Evolutionary conservation across 2,888 invertebrate genomes (phyloP).

Genomic region (Ochropacha duplaris): DNA sequence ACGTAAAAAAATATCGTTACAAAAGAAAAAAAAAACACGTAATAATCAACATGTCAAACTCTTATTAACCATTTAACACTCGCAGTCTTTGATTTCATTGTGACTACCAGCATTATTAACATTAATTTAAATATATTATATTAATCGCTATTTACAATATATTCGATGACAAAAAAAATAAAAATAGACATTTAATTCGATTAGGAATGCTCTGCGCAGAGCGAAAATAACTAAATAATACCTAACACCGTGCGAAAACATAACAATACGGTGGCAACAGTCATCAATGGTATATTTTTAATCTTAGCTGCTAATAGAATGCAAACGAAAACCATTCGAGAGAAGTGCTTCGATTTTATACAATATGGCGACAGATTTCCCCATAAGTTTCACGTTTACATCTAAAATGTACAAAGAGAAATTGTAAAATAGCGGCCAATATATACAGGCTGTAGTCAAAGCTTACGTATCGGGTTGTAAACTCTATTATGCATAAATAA

Average conservation of each 20-base stretch:
- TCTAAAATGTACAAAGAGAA: neutral
- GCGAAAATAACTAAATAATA: conserved; percentile 44
- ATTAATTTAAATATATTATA: conserved; percentile 37
- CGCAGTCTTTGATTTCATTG: conserved; percentile 82
- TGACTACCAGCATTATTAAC: conserved; percentile 76
- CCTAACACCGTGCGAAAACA: conserved; percentile 64
- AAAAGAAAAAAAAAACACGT: conserved; percentile 45
- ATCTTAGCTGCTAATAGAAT: conserved; percentile 1
- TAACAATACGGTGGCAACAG: conserved; percentile 59
- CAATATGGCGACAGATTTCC: neutral
- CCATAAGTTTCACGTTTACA: neutral
- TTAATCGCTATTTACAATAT: conserved; percentile 66
- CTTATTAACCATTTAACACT: conserved; percentile 55
- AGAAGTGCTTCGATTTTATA: conserved; percentile 3
- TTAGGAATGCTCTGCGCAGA: conserved; percentile 73
- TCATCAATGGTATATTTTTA: conserved; percentile 9
- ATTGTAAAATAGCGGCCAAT: neutral
- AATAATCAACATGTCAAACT: conserved; percentile 63
- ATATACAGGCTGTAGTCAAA: neutral
- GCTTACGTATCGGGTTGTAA: neutral
- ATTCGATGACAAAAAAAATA: conserved; percentile 64
- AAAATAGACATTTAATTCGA: conserved; percentile 47
- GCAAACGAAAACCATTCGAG: neutral
- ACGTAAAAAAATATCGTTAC: conserved; percentile 63
- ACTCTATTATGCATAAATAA: conserved; percentile 3